Conservation (phyloP, 2,113 vertebrate genomes). For the Malaclemys terrapin region DNA sequence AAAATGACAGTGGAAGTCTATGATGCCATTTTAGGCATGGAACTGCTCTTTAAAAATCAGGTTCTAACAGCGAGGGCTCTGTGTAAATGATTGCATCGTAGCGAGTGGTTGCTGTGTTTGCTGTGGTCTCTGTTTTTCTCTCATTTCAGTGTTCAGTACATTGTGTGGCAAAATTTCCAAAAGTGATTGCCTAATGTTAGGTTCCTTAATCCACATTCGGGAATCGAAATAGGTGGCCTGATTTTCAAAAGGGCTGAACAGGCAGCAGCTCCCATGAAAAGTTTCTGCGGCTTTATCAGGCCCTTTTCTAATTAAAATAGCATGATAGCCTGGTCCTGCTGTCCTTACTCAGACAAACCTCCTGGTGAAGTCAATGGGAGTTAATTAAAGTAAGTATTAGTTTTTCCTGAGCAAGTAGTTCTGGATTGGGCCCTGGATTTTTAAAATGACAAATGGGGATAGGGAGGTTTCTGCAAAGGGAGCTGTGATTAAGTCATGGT, state of each 20-base stretch:
- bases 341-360: not conserved
- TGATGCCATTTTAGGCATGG: not conserved
- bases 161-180: conserved; percentile 4
- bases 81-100: not conserved
- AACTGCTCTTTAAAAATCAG: not conserved
- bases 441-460: not conserved
- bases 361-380: not conserved
- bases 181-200: not conserved
- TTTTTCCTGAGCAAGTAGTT: not conserved
- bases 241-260: conserved; percentile 33
- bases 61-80: not conserved
- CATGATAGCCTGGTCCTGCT: not conserved
- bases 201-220: not conserved
- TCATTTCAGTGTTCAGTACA: not conserved
- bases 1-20: not conserved
- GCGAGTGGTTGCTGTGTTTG: conserved; percentile 35
- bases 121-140: conserved; percentile 37
- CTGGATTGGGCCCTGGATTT: not conserved
- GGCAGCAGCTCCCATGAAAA: not conserved
- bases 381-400: not conserved
- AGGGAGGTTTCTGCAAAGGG: not conserved
- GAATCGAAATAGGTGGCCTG: conserved; percentile 46
- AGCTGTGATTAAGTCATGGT: not conserved
- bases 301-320: not conserved
- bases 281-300: not conserved